These are phyloP conservation scores for Anseranas semipalmata DNA, from an alignment of 2,113 vertebrate species.

Conservation along the genomic window DNA sequence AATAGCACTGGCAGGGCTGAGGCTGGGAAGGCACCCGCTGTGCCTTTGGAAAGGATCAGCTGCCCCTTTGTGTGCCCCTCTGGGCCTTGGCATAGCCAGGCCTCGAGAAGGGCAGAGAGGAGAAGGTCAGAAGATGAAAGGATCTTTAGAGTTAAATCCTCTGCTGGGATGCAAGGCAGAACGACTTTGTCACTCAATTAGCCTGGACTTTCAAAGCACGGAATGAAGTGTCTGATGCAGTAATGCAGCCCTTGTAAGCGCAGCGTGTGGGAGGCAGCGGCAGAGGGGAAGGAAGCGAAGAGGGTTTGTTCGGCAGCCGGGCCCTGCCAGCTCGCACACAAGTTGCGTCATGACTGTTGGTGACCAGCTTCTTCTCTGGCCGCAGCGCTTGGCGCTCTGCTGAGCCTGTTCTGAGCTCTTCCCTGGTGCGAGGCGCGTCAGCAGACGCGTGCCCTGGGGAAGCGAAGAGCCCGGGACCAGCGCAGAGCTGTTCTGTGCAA, in stretches of 20 bases:
- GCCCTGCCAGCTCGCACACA: not conserved
- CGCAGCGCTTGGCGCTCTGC: conserved; percentile 4
- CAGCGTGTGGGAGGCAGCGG: not conserved
- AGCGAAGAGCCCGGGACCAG: not conserved
- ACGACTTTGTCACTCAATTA: conserved; percentile 57
- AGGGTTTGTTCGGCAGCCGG: conserved; percentile 23
- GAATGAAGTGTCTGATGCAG: not conserved
- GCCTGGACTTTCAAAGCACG: conserved; percentile 3
- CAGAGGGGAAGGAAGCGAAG: not conserved
- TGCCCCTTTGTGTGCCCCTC: not conserved
- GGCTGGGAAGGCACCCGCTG: not conserved
- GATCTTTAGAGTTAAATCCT: not conserved
- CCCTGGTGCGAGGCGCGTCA: not conserved
- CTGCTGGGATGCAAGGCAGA: not conserved
- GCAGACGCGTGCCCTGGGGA: not conserved
- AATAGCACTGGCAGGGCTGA: not conserved
- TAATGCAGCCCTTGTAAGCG: conserved; percentile 25
- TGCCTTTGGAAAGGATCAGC: not conserved
- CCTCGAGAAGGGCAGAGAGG: conserved; percentile 25
- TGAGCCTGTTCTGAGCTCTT: not conserved
- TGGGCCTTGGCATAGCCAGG: not conserved
- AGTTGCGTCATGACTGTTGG: not conserved
- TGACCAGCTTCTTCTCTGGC: not conserved
- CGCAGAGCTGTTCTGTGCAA: not conserved
- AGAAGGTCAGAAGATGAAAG: conserved; percentile 57